Base-by-base conservation (phyloP, 2,888 invertebrate species). In the Coremacera marginata region DNA sequence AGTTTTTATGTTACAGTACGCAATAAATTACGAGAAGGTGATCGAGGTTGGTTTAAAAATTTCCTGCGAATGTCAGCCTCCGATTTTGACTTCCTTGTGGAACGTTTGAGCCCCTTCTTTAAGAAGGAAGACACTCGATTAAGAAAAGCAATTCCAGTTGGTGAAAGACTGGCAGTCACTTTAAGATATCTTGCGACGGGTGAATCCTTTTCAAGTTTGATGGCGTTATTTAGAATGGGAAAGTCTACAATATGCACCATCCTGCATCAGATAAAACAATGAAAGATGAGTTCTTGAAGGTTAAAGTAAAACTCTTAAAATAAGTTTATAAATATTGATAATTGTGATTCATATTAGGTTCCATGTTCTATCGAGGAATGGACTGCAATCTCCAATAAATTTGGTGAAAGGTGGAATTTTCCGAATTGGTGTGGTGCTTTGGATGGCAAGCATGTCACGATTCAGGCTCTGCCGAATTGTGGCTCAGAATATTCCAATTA, bases 401-500 rank as follows among this genome's bases (percentile, higher is more conserved):
- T 78, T 71, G 27, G 52, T 11, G n/a, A 72, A 27, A 22, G 71
- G 3, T 75, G 76, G 65, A 68, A 73, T 52, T 79, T 77, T 22
- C 75, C 75, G 4, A 67, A 77, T 52, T 79, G 70, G 31, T 63
- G 49, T 8, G 77, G 68, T 14, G 75, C 77, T 1, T n/a, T 79
- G 5, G 70, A 79, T 31, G 77, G 77, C n/a, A 78, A 78, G 34
- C 75, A 72, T 25, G 49, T 77, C 0, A 27, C 16, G 31, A 77
- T 77, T 9, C 60, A 72, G 5, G 68, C 27, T 7, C 63, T 72
- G 1, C 8, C 70, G 5, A 63, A 71, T n/a, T 72, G 62, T 14
- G 73, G 76, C 5, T 72, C 44, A 9, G 68, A 75, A 49, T 76
- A n/a, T 68, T 62, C 75, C 75, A 14, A 79, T 72, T 70, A 70